Conservation (phyloP, 2,113 vertebrate genomes). For the Plecotus auritus region DNA sequence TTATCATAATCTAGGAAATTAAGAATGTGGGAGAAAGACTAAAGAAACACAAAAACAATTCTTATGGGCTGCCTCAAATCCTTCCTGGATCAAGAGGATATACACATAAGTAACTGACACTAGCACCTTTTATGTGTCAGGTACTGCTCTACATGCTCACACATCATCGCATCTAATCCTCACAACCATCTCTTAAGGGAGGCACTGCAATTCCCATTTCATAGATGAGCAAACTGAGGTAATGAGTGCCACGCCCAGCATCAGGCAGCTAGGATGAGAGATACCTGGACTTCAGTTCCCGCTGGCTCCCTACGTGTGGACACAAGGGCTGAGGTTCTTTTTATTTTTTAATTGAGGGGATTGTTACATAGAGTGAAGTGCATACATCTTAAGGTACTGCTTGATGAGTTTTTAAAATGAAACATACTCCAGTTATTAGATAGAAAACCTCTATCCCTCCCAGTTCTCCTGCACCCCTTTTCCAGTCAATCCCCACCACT, state of each 20-base stretch:
- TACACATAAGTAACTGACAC: not conserved
- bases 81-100: not conserved
- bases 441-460: not conserved
- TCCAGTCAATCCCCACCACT: too few species aligned
- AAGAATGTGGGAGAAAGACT: not conserved
- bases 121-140: not conserved
- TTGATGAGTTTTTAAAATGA: not conserved
- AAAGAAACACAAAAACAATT: too few species aligned
- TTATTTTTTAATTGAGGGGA: not conserved
- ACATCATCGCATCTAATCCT: not conserved
- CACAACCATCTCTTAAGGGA: not conserved
- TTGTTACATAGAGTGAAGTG: not conserved
- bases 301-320: not conserved
- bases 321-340: too few species aligned
- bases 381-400: not conserved
- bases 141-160: not conserved
- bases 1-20: not conserved
- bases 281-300: not conserved
- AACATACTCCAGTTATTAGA: not conserved
- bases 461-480: not conserved
- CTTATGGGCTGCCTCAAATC: not conserved
- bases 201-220: not conserved
- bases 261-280: not conserved
- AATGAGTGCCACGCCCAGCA: too few species aligned
- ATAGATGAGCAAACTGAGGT: not conserved